phyloP scores from a whole-genome alignment of 2,888 invertebrate genomes.

The Drosophila dives region DNA sequence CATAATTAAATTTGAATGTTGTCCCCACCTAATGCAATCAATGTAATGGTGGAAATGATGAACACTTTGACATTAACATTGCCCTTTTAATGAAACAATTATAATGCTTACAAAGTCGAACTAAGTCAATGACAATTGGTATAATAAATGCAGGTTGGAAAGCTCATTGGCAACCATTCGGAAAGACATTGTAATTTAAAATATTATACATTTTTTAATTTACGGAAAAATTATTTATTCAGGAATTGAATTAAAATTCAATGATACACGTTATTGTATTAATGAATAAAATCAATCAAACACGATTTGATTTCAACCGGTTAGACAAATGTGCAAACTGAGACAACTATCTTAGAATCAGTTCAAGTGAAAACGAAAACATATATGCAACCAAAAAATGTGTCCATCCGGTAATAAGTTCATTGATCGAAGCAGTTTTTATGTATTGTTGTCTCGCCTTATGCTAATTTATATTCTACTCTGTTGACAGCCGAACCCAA shows the following conservation, averaged over 20 bases:
- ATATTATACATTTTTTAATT: slow-evolving; percentile 5
- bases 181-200: background rate
- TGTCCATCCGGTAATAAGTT: slow-evolving; percentile 50
- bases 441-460: slow-evolving; percentile 35
- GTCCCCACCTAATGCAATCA: slow-evolving; percentile 18
- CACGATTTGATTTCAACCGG: slow-evolving; percentile 28
- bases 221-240: slow-evolving; percentile 9
- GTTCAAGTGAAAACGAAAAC: slow-evolving; percentile 41
- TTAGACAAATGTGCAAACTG: slow-evolving; percentile 23
- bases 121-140: slow-evolving; percentile 19
- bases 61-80: slow-evolving; percentile 73
- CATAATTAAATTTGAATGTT: slow-evolving; percentile 66
- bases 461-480: slow-evolving; percentile 64
- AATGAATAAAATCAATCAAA: slow-evolving; percentile 29
- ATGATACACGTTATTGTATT: background rate
- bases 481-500: slow-evolving; percentile 43
- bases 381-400: slow-evolving; percentile 40
- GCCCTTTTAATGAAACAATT: slow-evolving; percentile 57
- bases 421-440: slow-evolving; percentile 63
- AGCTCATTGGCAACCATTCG: slow-evolving; percentile 39
- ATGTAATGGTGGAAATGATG: slow-evolving; percentile 56
- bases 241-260: slow-evolving; percentile 10
- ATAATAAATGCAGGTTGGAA: slow-evolving; percentile 58
- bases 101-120: slow-evolving; percentile 21
- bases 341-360: slow-evolving; percentile 29